phyloP scores from a whole-genome alignment of 53 echinoderm and acorn worm species.

The Apostichopus leukothele region DNA sequence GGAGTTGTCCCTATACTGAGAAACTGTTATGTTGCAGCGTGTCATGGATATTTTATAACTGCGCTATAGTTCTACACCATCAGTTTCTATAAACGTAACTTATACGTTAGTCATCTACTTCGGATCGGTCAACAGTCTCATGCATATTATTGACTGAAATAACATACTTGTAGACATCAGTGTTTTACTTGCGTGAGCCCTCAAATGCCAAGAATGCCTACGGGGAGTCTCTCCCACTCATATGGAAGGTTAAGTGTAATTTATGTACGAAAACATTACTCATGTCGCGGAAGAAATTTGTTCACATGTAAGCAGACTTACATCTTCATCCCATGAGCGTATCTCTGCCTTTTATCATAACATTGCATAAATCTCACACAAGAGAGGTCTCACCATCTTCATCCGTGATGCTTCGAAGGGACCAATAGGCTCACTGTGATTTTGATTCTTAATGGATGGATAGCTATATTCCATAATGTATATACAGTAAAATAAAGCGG shows the following conservation, averaged over 20 bases:
- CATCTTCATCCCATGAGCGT: neutral
- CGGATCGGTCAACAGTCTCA: no score
- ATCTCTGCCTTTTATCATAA: neutral
- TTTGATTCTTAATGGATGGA: no score
- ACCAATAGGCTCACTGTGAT: neutral
- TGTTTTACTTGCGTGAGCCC: neutral
- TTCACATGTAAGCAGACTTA: neutral
- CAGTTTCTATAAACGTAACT: no score
- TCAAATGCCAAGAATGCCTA: neutral
- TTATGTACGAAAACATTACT: neutral
- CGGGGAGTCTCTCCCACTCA: neutral
- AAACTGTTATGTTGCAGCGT: no score
- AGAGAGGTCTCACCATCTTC: neutral
- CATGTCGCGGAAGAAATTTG: neutral
- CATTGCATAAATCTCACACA: neutral
- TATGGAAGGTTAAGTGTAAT: neutral
- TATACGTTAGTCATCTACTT: no score
- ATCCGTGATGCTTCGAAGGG: neutral
- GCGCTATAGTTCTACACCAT: no score
- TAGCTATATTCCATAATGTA: no score
- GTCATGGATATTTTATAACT: no score
- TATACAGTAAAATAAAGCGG: no score
- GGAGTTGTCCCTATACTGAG: no score
- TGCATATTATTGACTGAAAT: neutral
- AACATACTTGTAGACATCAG: neutral